Evolutionary conservation across 2,113 vertebrate species (phyloP).

Genomic region (Acanthochromis polyacanthus): DNA sequence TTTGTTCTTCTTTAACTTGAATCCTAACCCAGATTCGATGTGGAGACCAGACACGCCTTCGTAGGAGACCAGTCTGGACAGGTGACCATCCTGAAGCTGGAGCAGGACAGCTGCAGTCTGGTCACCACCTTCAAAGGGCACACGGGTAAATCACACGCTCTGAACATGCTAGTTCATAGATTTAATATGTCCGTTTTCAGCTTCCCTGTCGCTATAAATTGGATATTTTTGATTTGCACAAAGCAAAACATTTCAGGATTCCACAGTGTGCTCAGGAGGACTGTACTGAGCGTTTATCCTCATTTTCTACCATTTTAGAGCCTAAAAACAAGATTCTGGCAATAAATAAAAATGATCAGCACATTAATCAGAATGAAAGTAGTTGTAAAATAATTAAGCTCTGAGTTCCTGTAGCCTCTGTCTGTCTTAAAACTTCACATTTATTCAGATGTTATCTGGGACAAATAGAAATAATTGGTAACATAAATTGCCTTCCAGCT

Average conservation of each 20-base stretch:
- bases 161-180: too few relatives aligned
- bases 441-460: neutral
- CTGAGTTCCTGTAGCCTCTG: neutral
- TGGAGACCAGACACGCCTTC: conserved; percentile 96
- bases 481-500: neutral
- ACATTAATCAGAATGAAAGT: conserved; percentile 2
- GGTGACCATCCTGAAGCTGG: conserved; percentile 98
- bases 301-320: too few relatives aligned
- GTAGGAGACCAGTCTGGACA: conserved; percentile 98
- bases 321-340: neutral
- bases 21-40: conserved; percentile 90
- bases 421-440: neutral
- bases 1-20: conserved; percentile 81
- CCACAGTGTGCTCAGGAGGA: too few relatives aligned
- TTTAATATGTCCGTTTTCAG: too few relatives aligned
- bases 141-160: conserved; percentile 86
- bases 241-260: too few relatives aligned
- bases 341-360: neutral
- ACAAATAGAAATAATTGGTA: neutral
- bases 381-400: neutral
- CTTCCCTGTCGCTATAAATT: too few relatives aligned
- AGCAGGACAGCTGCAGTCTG: conserved; percentile 94
- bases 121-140: conserved; percentile 98
- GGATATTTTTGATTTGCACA: too few relatives aligned
- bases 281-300: too few relatives aligned